These are phyloP conservation scores for Lethrus apterus DNA, from an alignment of 1,140 invertebrate species.

Conservation along the genomic window DNA sequence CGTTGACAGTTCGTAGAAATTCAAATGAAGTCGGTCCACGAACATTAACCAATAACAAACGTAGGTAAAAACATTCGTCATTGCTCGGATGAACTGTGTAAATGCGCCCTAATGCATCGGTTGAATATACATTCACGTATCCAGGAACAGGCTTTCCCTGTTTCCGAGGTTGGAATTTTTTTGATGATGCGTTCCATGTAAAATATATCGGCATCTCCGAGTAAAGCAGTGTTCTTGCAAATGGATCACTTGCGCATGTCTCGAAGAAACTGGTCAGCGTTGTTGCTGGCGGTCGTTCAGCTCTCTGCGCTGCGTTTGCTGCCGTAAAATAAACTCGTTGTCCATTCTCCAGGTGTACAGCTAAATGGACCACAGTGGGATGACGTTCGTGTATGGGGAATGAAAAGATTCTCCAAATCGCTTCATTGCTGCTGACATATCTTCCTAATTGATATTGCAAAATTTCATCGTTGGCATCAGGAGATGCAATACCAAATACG, in stretches of 20 bases:
- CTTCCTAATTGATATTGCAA: conserved; percentile 37
- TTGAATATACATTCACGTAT: conserved; percentile 26
- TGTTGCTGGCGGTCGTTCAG: conserved; percentile 31
- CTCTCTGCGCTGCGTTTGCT: conserved; percentile 27
- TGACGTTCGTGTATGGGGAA: conserved; percentile 41
- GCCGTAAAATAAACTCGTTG: conserved; percentile 40
- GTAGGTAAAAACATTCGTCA: too few relatives aligned
- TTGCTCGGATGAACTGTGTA: too few relatives aligned
- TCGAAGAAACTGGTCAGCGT: conserved; percentile 41
- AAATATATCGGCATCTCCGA: conserved; percentile 36
- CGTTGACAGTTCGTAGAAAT: too few relatives aligned
- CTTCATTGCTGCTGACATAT: conserved; percentile 42
- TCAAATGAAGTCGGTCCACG: too few relatives aligned
- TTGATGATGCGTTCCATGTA: conserved; percentile 33
- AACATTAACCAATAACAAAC: too few relatives aligned
- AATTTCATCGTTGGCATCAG: conserved; percentile 31
- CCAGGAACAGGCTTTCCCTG: conserved; percentile 24
- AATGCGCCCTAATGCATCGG: too few relatives aligned
- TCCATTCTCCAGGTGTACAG: too few relatives aligned
- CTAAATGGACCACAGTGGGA: conserved; percentile 42
- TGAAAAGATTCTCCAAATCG: conserved; percentile 41
- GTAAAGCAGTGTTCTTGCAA: conserved; percentile 38
- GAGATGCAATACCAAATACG: conserved; percentile 15
- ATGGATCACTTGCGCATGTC: conserved; percentile 34
- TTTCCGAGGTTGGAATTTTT: conserved; percentile 22